Evolutionary conservation across 2,888 invertebrate species (phyloP).

Genomic region (Laothoe populi): DNA sequence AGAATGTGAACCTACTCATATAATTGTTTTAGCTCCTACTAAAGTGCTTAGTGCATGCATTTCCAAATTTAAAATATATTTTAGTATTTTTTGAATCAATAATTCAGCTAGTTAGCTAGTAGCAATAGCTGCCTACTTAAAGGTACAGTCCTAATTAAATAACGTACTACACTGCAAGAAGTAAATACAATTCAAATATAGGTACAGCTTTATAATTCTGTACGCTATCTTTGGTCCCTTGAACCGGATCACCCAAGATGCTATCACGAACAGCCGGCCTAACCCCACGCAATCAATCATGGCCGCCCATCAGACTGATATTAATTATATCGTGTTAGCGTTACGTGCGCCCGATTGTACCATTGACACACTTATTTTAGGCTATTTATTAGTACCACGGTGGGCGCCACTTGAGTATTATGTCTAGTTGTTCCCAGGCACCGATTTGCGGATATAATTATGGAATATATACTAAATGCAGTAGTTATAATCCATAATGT

Average conservation of each 20-base stretch:
- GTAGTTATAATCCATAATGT: no score
- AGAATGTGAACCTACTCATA: no score
- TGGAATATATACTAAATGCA: no score
- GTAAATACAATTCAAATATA: background rate
- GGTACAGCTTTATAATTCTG: background rate
- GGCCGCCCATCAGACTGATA: conserved; percentile 51
- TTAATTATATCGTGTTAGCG: conserved; percentile 57
- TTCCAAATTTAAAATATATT: no score
- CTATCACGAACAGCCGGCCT: conserved; percentile 59
- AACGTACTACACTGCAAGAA: background rate
- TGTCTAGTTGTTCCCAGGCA: conserved; percentile 27
- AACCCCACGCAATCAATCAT: conserved; percentile 60
- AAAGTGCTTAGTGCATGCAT: no score
- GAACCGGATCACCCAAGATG: conserved; percentile 41
- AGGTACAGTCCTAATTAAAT: no score
- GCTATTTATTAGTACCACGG: conserved; percentile 25
- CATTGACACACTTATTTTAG: conserved; percentile 40
- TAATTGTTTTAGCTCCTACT: no score
- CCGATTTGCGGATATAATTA: conserved; percentile 11
- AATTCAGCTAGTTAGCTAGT: no score
- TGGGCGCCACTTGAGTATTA: conserved; percentile 31
- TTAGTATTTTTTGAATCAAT: no score
- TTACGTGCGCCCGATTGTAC: conserved; percentile 38
- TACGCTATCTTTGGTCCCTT: conserved; percentile 27
- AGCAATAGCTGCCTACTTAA: no score